Conservation (phyloP, 2,797 vertebrate species). For the Protonibea diacanthus region DNA sequence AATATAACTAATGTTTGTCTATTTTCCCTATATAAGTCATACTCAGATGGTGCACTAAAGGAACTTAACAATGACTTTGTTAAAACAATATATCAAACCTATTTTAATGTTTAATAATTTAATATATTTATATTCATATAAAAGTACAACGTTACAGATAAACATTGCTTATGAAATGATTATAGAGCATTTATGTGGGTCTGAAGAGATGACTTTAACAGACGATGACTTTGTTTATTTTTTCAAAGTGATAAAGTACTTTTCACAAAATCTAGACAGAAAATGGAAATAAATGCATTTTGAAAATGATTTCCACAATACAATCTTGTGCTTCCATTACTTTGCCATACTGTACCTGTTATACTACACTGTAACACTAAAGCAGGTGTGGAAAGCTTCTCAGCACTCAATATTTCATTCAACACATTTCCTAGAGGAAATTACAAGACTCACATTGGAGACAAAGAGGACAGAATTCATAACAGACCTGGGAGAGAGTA, state of each 20-base stretch:
- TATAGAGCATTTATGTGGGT: not conserved
- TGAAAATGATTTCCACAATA: not conserved
- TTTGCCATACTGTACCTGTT: slow-evolving; percentile 6
- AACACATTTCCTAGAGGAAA: slow-evolving; percentile 54
- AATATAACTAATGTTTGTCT: no score
- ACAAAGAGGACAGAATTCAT: slow-evolving; percentile 49
- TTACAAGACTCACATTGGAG: slow-evolving; percentile 43
- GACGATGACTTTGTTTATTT: not conserved
- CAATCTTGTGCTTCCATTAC: not conserved
- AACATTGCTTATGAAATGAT: not conserved
- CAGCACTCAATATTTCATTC: slow-evolving; percentile 54
- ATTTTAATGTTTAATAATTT: not conserved
- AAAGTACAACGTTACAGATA: not conserved
- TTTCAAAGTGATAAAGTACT: not conserved
- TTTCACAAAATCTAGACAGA: not conserved
- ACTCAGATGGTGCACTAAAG: not conserved
- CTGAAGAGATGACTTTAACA: not conserved
- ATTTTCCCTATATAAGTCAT: no score
- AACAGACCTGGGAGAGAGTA: slow-evolving; percentile 29
- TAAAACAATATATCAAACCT: not conserved
- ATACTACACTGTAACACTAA: slow-evolving; percentile 1
- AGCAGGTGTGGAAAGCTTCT: slow-evolving; percentile 49
- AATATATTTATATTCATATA: slow-evolving; percentile 1
- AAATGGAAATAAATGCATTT: not conserved
- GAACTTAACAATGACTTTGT: not conserved